Conservation (phyloP, 2,113 vertebrate species). For the Symphodus melops region DNA sequence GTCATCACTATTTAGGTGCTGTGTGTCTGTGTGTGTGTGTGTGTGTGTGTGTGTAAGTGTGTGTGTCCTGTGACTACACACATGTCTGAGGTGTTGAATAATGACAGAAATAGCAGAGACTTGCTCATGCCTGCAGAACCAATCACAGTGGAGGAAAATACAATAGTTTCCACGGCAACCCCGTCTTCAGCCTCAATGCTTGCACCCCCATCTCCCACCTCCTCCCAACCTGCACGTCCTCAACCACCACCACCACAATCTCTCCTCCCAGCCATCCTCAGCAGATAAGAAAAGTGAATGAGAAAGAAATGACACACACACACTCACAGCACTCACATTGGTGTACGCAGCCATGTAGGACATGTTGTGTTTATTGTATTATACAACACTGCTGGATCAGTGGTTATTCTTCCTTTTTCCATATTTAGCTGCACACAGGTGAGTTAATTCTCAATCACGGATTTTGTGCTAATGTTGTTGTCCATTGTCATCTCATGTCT, state of each 20-base stretch:
- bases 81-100: conserved; percentile 81
- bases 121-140: conserved; percentile 79
- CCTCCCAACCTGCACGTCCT: background rate
- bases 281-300: conserved; percentile 39
- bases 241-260: background rate
- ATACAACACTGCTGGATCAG: background rate
- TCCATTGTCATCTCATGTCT: conserved; percentile 10
- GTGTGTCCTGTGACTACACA: conserved; percentile 69
- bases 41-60: conserved; percentile 27
- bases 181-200: conserved; percentile 69
- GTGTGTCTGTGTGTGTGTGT: conserved; percentile 33
- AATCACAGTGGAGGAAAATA: conserved; percentile 79
- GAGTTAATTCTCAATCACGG: conserved; percentile 26
- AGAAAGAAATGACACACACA: conserved; percentile 11
- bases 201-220: background rate
- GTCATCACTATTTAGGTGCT: background rate
- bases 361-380: background rate
- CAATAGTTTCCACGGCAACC: conserved; percentile 84
- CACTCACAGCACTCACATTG: background rate
- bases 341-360: background rate
- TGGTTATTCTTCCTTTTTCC: background rate
- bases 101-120: conserved; percentile 84
- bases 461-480: conserved; percentile 5
- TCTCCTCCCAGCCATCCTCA: background rate
- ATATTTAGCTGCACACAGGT: conserved; percentile 24